Evolutionary conservation across 2,888 invertebrate genomes (phyloP).

Genomic region (Lasius platythorax): DNA sequence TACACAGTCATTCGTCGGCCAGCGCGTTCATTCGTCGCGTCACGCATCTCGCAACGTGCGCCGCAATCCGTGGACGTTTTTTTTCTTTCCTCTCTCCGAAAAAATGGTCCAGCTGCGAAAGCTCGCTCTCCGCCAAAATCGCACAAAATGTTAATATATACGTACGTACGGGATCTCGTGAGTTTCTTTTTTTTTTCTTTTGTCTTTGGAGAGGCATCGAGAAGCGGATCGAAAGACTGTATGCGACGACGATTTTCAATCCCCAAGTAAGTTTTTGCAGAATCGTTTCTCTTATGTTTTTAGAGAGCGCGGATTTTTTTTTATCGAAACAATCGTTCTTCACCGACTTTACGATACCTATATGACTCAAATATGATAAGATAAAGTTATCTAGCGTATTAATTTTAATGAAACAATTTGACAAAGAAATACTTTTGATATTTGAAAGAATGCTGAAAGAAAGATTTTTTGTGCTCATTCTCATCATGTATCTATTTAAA

Average conservation of each 20-base stretch:
- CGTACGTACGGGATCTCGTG: neutral
- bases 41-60: conserved; percentile 66
- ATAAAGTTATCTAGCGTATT: neutral
- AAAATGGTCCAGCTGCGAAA: neutral
- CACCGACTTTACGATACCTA: neutral
- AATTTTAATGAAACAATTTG: neutral
- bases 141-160: neutral
- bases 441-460: neutral
- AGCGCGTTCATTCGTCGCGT: conserved; percentile 69
- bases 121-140: neutral
- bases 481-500: neutral
- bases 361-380: neutral
- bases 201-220: neutral
- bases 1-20: conserved; percentile 83
- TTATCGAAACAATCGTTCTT: neutral
- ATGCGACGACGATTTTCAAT: neutral
- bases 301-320: neutral
- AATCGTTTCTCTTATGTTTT: neutral
- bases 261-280: conserved; percentile 14
- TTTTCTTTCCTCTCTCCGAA: neutral
- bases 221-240: neutral
- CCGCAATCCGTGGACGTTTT: conserved; percentile 42
- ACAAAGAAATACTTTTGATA: neutral
- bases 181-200: neutral
- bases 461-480: neutral